Base-by-base conservation (phyloP, 2,888 invertebrate genomes). In the Andricus curvator region DNA sequence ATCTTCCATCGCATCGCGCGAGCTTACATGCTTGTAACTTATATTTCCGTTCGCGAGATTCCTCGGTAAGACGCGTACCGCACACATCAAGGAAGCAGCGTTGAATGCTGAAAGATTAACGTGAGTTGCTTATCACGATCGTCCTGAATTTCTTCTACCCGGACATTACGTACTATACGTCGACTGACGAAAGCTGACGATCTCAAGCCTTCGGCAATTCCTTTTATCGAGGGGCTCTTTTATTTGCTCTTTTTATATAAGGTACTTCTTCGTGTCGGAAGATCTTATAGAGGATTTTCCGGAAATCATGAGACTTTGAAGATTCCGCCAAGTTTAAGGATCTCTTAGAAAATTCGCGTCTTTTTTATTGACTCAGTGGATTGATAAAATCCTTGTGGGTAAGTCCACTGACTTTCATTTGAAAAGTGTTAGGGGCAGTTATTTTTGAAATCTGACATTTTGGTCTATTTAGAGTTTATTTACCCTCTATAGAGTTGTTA, bases 1-100 rank as follows among this genome's bases (percentile, higher is more conserved):
- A 91, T 88, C 87, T 88, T 87, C 87, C 86, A 85, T 88, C 85
- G 83, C 78, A 79, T 37, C 83, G 77, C 22, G 80, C 81, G 77
- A 81, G 79, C 79, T 62, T 78, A 2, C 51, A 74, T 77, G 83
- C 84, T 77, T 77, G 83, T 84, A 84, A 87, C 83, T 88, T 84
- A 84, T 86, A 82, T 79, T 81, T 80, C 80, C 82, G 83, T 85
- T 84, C 84, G 80, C 77, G 79, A 79, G 83, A 85, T 85, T 83
- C 82, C 78, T 76, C 78, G 74, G 77, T 68, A 76, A 79, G 78
- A 74, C 74, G 76, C 79, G 64, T 79, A 20, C n/a, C 11, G 37
- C 29, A 77, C 62, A 78, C 41, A 66, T 77, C 60, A 67, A 80
- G 77, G 17, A 66, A 37, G 37, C 60, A 44, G 48, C 44, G 51